Percentiles rank a stretch among this genome's conserved stretches.
Evolutionary conservation across 2,888 invertebrate species (phyloP).

Genomic region (Amiota minor): DNA sequence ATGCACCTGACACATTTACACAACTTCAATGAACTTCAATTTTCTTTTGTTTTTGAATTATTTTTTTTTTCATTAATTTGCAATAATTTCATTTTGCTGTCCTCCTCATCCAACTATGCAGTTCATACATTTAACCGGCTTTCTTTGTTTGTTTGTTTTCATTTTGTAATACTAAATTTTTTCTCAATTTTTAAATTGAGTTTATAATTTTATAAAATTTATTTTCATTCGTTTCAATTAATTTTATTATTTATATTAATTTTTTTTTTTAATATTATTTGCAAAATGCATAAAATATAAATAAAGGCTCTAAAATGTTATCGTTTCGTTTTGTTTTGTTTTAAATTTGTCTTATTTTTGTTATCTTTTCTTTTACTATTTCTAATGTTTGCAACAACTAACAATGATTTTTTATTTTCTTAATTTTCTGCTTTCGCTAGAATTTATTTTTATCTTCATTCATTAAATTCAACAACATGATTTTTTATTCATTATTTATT

Average conservation of each 20-base stretch:
- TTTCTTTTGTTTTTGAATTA: no score
- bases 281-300: constrained; percentile 69
- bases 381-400: constrained; percentile 61
- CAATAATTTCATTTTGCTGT: no score
- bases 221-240: constrained; percentile 38
- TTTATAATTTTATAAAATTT: constrained; percentile 41
- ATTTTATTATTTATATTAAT: constrained; percentile 31
- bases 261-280: constrained; percentile 45
- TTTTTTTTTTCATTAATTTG: no score
- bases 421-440: constrained; percentile 46
- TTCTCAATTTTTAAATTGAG: constrained; percentile 29
- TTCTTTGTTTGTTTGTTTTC: constrained; percentile 32
- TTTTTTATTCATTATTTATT: constrained; percentile 29
- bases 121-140: constrained; percentile 25
- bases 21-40: no score
- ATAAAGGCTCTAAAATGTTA: constrained; percentile 70
- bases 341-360: constrained; percentile 43
- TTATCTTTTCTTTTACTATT: constrained; percentile 44
- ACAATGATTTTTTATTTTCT: constrained; percentile 55
- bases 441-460: constrained; percentile 43
- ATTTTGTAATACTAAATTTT: constrained; percentile 27
- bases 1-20: no score
- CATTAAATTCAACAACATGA: constrained; percentile 61
- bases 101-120: no score
- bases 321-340: constrained; percentile 44